Evolutionary conservation across 2,888 invertebrate genomes (phyloP).

Genomic region (Nomada goodeniana): DNA sequence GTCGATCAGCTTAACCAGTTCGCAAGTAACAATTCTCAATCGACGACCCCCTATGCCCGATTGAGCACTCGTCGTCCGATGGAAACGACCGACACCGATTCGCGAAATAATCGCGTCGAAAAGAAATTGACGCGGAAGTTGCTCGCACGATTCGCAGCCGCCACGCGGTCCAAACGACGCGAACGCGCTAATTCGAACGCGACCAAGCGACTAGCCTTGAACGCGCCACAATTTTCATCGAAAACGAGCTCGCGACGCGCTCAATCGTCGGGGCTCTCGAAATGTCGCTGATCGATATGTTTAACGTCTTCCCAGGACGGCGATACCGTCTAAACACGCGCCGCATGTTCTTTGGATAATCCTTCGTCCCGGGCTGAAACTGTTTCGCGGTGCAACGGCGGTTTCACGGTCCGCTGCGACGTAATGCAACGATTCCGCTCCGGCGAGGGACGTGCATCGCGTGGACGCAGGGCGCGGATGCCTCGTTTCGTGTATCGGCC

Average conservation of each 20-base stretch:
- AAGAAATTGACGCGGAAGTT: background rate
- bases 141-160: background rate
- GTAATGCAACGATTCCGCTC: conserved; percentile 45
- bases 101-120: conserved; percentile 19
- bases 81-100: background rate
- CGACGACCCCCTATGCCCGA: conserved; percentile 33
- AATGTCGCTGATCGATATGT: conserved; percentile 22
- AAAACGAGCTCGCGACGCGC: conserved; percentile 1
- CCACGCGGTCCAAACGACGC: no score
- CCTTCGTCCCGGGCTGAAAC: conserved; percentile 14
- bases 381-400: conserved; percentile 5
- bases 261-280: conserved; percentile 15
- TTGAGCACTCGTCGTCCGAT: conserved; percentile 24
- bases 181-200: background rate
- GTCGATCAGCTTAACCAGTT: conserved; percentile 41
- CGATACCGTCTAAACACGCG: conserved; percentile 25
- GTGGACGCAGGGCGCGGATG: conserved; percentile 40
- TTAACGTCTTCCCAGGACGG: background rate
- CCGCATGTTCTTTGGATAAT: conserved; percentile 43
- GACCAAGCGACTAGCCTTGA: conserved; percentile 19
- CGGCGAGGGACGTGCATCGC: background rate
- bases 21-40: conserved; percentile 44
- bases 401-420: conserved; percentile 60
- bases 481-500: conserved; percentile 55
- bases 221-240: conserved; percentile 2